These are phyloP conservation scores for Phalera bucephala DNA, from an alignment of 2,888 invertebrate genomes.

Conservation along the genomic window DNA sequence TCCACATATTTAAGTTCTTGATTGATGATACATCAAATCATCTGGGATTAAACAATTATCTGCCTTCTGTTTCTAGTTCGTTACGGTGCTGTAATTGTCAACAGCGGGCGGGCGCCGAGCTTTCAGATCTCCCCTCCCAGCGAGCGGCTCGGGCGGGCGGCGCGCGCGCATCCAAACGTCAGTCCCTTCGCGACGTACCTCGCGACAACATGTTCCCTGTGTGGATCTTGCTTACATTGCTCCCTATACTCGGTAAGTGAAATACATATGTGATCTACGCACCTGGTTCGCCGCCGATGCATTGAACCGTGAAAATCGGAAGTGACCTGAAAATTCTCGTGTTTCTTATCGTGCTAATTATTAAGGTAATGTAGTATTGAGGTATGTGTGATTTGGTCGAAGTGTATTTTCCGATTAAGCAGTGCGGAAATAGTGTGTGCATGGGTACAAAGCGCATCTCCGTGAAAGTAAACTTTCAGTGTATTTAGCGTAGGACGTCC, in stretches of 20 bases:
- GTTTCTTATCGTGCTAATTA: conserved; percentile 23
- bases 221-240: conserved; percentile 75
- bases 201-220: conserved; percentile 77
- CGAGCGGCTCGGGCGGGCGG: conserved; percentile 47
- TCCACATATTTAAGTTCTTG: too few species aligned
- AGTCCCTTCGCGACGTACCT: conserved; percentile 72
- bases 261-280: conserved; percentile 27
- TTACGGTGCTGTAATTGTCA: conserved; percentile 13
- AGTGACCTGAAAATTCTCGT: conserved; percentile 34
- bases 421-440: conserved; percentile 45
- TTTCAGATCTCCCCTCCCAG: conserved; percentile 55
- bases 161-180: conserved; percentile 43
- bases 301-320: conserved; percentile 39
- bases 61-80: conserved; percentile 5
- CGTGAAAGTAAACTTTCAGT: conserved; percentile 43
- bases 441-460: conserved; percentile 31
- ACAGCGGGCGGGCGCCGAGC: conserved; percentile 66
- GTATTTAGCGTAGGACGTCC: conserved; percentile 48
- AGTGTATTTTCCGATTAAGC: conserved; percentile 25
- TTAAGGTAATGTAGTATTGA: not conserved
- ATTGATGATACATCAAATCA: too few species aligned
- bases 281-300: conserved; percentile 27
- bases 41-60: too few species aligned
- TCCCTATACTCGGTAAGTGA: conserved; percentile 78
- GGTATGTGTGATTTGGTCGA: conserved; percentile 16